Evolutionary conservation across 1,140 invertebrate species (phyloP).

Genomic region (Drosophila pandora): DNA sequence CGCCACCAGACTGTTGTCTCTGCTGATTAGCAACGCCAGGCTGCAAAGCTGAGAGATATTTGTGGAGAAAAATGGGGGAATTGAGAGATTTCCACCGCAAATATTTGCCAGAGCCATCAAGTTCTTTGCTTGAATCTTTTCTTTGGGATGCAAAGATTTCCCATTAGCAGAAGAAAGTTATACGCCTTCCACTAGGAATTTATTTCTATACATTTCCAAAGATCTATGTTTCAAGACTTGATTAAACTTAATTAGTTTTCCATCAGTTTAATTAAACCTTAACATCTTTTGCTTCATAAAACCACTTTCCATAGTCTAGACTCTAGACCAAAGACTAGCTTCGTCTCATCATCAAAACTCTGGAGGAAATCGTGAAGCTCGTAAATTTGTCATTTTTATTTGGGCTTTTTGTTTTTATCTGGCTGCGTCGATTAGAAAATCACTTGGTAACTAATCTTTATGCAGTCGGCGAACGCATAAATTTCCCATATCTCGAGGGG

Average conservation of each 20-base stretch:
- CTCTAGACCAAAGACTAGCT: neutral
- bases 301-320: constrained; percentile 8
- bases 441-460: constrained; percentile 74
- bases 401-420: constrained; percentile 72
- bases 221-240: no score
- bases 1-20: constrained; percentile 73
- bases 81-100: constrained; percentile 40
- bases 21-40: constrained; percentile 67
- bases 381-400: constrained; percentile 75
- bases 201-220: no score
- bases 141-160: constrained; percentile 15
- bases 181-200: neutral
- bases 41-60: constrained; percentile 20
- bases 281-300: neutral
- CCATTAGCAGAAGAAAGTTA: constrained; percentile 23
- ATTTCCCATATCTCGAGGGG: constrained; percentile 53
- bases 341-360: constrained; percentile 14
- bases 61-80: constrained; percentile 23
- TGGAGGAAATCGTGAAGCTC: constrained; percentile 10
- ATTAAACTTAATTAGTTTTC: neutral
- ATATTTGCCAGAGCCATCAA: constrained; percentile 56
- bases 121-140: constrained; percentile 62
- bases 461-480: constrained; percentile 73
- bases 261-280: neutral
- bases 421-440: constrained; percentile 69